Evolutionary conservation across 2,797 vertebrate genomes (phyloP), one percentile per base, ranked within the genome.

Genomic region (Sus cebifrons): DNA sequence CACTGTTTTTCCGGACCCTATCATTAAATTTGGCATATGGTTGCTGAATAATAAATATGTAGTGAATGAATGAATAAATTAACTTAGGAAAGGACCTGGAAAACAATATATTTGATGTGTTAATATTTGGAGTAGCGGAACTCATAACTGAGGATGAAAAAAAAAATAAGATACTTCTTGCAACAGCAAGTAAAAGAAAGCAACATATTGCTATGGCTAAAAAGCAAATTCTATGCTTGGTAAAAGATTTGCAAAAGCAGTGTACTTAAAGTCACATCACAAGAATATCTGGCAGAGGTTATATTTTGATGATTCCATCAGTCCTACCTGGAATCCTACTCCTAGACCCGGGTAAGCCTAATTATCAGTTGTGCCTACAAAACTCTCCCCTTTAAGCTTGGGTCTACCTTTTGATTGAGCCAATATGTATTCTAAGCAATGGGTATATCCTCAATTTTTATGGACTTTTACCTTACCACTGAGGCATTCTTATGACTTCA

Each of bases 71-170:
- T n/a, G 32, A 58, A 49, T 65, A 64, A 67, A 87, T 86, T 74
- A 81, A 91, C 15, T 25, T 67, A 94, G n/a, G 32, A 70, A 74
- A 82, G 10, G 20, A 68, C n/a, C 70, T 64, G 17, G 11, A 83
- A 32, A 15, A 27, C n/a, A 90, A n/a, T 44, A 16, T 17, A 68
- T 54, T 65, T 68, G 21, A n/a, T 49, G 21, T 65, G 65, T 89
- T 74, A 56, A 67, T 81, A 93, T 84, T n/a, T 77, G 32, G 18
- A 74, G 20, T 88, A 91, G 18, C 71, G 16, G 15, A 70, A 70
- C 20, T 83, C 62, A 27, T 44, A 52, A 91, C 13, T 64, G 54
- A 94, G 27, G 25, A 49, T 85, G 36, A 44, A 85, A 93, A 93
- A 79, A 27, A 75, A 81, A 36, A 49, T 6, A n/a, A 8, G 36